phyloP scores from a whole-genome alignment of 2,797 vertebrate genomes.

The Lagodon rhomboides region DNA sequence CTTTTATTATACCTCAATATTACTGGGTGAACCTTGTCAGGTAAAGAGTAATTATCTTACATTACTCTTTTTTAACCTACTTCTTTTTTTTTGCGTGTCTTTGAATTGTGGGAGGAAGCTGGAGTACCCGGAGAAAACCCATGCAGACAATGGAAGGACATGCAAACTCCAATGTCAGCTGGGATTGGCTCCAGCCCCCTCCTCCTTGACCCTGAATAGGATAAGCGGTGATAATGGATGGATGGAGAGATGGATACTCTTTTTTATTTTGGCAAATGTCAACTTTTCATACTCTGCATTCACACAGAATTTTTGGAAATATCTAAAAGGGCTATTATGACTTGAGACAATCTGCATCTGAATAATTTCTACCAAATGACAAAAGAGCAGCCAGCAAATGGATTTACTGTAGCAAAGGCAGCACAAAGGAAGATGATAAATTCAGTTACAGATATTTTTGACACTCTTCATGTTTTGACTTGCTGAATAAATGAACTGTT shows the following conservation, averaged over 20 bases:
- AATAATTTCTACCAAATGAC: conserved; percentile 10
- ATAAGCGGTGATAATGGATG: too few relatives aligned
- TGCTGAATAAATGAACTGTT: conserved; percentile 33
- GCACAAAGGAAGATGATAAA: conserved; percentile 23
- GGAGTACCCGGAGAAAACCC: too few relatives aligned
- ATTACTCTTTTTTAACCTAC: too few relatives aligned
- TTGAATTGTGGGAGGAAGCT: too few relatives aligned
- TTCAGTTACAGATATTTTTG: conserved; percentile 30
- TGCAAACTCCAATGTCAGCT: too few relatives aligned
- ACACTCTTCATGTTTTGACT: conserved; percentile 36
- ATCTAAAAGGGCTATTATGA: background rate
- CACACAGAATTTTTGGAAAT: background rate
- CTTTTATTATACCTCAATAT: conserved; percentile 7
- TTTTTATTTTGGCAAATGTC: background rate
- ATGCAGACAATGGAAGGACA: too few relatives aligned
- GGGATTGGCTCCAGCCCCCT: too few relatives aligned
- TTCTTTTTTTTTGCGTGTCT: too few relatives aligned
- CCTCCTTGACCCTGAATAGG: too few relatives aligned
- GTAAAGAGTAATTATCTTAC: conserved; percentile 4
- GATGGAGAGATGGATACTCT: too few relatives aligned
- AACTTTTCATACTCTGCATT: background rate
- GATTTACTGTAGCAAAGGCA: conserved; percentile 25
- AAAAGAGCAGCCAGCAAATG: conserved; percentile 27
- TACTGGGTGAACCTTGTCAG: background rate
- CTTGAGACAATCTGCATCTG: conserved; percentile 30